These are phyloP conservation scores for Strigamia transsilvanica DNA, from an alignment of 2,888 invertebrate genomes.

Conservation along the genomic window DNA sequence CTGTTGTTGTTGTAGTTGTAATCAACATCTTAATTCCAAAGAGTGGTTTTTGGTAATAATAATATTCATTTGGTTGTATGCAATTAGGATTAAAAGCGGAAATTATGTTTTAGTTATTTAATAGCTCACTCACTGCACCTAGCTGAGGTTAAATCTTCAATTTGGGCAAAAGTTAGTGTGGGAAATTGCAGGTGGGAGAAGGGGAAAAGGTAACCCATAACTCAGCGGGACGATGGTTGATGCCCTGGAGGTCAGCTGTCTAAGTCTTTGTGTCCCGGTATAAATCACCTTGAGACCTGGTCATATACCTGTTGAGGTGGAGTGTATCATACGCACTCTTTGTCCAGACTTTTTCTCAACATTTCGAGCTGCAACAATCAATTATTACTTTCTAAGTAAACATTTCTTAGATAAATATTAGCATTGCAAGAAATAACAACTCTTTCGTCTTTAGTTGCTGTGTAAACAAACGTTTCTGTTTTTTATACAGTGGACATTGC, in stretches of 20 bases:
- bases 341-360: background rate
- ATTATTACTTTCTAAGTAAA: too few species aligned
- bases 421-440: too few species aligned
- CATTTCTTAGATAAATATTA: too few species aligned
- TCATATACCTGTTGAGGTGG: constrained; percentile 37
- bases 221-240: constrained; percentile 23
- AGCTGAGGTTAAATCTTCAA: background rate
- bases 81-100: constrained; percentile 1
- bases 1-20: background rate
- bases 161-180: constrained; percentile 12
- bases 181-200: constrained; percentile 41
- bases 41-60: constrained; percentile 18
- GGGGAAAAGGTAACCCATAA: constrained; percentile 38
- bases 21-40: constrained; percentile 7
- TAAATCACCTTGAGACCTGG: constrained; percentile 15
- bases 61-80: background rate
- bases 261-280: constrained; percentile 22
- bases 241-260: constrained; percentile 36
- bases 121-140: background rate
- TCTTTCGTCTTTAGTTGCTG: too few species aligned
- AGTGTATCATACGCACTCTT: background rate
- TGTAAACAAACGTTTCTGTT: too few species aligned
- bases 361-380: too few species aligned
- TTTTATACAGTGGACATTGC: too few species aligned
- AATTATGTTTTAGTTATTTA: constrained; percentile 10